A percentile compares a stretch with the other conserved stretches of the same genome.
Conservation (phyloP, 2,797 vertebrate species). For the Liparis tanakae region DNA sequence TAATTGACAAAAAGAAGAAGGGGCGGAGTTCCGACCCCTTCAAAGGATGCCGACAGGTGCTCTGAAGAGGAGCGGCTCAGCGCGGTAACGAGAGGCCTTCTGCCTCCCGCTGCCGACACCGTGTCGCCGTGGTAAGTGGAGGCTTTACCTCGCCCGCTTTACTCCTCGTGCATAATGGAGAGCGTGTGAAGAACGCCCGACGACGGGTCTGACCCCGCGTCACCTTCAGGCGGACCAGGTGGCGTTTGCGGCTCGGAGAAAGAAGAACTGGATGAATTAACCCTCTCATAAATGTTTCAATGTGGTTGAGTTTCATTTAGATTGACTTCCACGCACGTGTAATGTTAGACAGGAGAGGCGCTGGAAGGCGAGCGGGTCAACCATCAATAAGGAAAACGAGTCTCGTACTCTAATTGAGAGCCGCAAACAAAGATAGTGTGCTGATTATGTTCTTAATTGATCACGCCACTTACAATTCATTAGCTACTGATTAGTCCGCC, state of each 20-base stretch:
- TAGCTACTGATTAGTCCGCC: background rate
- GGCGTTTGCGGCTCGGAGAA: slow-evolving; percentile 33
- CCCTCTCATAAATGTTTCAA: slow-evolving; percentile 62
- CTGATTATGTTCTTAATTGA: background rate
- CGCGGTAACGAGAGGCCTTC: slow-evolving; percentile 51
- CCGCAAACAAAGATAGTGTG: background rate
- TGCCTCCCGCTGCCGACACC: slow-evolving; percentile 31
- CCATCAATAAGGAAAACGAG: background rate
- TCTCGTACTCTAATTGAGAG: background rate
- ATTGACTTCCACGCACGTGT: slow-evolving; percentile 37
- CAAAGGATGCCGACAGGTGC: slow-evolving; percentile 24
- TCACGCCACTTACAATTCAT: background rate
- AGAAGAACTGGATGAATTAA: slow-evolving; percentile 62
- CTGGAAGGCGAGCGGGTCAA: too few relatives aligned
- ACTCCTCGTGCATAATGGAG: slow-evolving; percentile 73
- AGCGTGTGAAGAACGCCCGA: slow-evolving; percentile 40
- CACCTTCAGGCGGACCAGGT: slow-evolving; percentile 51
- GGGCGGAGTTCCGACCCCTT: slow-evolving; percentile 35
- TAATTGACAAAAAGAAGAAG: too few relatives aligned
- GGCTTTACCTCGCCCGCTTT: slow-evolving; percentile 48
- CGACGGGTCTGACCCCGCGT: slow-evolving; percentile 51
- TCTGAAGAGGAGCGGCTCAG: too few relatives aligned
- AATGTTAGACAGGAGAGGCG: background rate
- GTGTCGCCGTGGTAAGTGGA: slow-evolving; percentile 48
- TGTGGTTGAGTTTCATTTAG: slow-evolving; percentile 23